Evolutionary conservation across 2,113 vertebrate species (phyloP).

Genomic region (Plecturocebus donacophilus): DNA sequence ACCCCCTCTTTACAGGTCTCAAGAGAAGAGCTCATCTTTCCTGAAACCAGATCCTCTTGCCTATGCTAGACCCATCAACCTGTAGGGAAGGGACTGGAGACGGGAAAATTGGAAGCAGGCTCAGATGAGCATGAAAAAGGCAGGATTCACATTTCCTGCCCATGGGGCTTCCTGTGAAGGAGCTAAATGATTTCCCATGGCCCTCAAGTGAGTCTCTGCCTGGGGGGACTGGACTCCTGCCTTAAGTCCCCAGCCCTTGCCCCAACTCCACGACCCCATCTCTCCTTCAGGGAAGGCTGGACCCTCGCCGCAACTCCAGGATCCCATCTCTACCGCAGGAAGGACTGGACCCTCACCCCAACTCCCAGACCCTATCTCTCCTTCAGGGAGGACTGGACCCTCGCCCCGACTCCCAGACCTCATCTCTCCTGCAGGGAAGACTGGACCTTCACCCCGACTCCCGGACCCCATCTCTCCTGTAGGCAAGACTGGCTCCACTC

Average conservation of each 20-base stretch:
- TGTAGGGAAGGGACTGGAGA: background rate
- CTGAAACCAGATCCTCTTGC: background rate
- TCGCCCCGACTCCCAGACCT: background rate
- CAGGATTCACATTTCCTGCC: background rate
- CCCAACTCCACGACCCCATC: no score
- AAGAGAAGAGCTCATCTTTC: background rate
- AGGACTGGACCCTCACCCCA: accelerated
- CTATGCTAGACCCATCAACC: background rate
- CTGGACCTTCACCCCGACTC: no score
- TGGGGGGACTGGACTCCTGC: no score
- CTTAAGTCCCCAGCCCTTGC: no score
- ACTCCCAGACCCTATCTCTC: no score
- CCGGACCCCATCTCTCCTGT: background rate
- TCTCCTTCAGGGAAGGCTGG: no score
- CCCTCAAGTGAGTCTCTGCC: background rate
- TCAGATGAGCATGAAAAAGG: background rate
- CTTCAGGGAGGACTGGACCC: no score
- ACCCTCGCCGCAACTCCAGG: no score
- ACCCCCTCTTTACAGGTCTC: background rate
- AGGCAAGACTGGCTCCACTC: no score
- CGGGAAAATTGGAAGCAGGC: background rate
- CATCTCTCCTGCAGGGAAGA: no score
- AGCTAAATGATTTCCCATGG: background rate
- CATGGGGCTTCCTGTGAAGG: background rate
- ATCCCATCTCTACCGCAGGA: no score